Evolutionary conservation across 92 coral and sea anemone species (phyloP).

Genomic region (Pocillopora grandis): DNA sequence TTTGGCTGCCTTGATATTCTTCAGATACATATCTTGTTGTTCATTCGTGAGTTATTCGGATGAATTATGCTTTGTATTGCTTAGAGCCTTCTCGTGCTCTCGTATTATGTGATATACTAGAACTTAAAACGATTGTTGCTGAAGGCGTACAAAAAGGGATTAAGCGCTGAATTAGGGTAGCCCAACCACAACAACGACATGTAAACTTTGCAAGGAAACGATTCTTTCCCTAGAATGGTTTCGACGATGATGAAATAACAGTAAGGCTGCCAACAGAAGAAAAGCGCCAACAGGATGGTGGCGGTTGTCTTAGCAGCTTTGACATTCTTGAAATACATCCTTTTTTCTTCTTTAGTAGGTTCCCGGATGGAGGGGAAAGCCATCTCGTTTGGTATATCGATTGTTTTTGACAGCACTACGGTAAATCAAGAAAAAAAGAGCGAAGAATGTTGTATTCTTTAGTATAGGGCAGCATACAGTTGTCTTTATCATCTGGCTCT

Average conservation of each 20-base stretch:
- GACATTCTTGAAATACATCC: slow-evolving; percentile 50
- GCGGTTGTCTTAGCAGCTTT: slow-evolving; percentile 76
- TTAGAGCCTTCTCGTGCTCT: slow-evolving; percentile 1
- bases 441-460: slow-evolving; percentile 36
- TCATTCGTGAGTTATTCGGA: slow-evolving; percentile 1
- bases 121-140: slow-evolving; percentile 63
- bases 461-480: slow-evolving; percentile 57
- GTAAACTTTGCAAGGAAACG: slow-evolving; percentile 24
- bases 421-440: slow-evolving; percentile 60
- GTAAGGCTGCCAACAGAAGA: slow-evolving; percentile 74
- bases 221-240: slow-evolving; percentile 36
- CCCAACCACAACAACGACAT: slow-evolving; percentile 60
- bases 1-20: slow-evolving; percentile 59
- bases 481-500: neutral
- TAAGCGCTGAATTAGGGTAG: slow-evolving; percentile 68
- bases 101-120: slow-evolving; percentile 65
- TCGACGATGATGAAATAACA: slow-evolving; percentile 39
- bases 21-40: slow-evolving; percentile 36
- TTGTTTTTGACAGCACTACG: slow-evolving; percentile 56
- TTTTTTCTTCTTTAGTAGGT: slow-evolving; percentile 25
- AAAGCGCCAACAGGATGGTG: slow-evolving; percentile 53
- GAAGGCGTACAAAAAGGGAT: slow-evolving; percentile 73
- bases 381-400: neutral
- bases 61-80: slow-evolving; percentile 23
- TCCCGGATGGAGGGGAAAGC: slow-evolving; percentile 1